phyloP scores from a whole-genome alignment of 2,113 vertebrate genomes.

The Eidolon helvum region DNA sequence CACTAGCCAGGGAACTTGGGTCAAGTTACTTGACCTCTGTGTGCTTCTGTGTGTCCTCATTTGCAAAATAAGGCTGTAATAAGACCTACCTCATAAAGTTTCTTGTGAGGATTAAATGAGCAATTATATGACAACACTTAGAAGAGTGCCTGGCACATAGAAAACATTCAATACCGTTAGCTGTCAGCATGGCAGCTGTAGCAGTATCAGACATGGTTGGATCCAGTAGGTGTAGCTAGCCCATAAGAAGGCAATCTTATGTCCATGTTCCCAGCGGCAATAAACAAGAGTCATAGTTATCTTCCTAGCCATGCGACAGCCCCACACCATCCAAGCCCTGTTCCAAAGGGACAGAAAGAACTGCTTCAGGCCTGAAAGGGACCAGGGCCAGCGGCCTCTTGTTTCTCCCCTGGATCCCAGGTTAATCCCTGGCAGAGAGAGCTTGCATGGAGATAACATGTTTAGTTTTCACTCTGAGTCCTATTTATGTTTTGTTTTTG shows the following conservation, averaged over 20 bases:
- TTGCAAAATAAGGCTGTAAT: background rate
- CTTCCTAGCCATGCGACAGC: background rate
- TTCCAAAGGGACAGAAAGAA: background rate
- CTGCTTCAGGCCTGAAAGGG: background rate
- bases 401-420: background rate
- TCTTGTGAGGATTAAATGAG: background rate
- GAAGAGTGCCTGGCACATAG: background rate
- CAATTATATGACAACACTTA: background rate
- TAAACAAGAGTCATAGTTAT: background rate
- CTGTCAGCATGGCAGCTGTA: background rate
- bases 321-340: background rate
- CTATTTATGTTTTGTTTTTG: slow-evolving; percentile 49
- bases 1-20: background rate
- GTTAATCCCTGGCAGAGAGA: background rate
- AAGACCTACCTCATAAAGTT: background rate
- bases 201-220: background rate
- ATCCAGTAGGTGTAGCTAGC: background rate
- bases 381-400: background rate
- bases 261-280: background rate
- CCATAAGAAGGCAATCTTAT: background rate
- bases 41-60: background rate
- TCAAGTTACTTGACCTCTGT: background rate
- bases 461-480: slow-evolving; percentile 13
- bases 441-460: background rate
- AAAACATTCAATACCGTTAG: background rate